phyloP scores from a whole-genome alignment of 2,113 vertebrate genomes.

The Protobothrops flavoviridis region DNA sequence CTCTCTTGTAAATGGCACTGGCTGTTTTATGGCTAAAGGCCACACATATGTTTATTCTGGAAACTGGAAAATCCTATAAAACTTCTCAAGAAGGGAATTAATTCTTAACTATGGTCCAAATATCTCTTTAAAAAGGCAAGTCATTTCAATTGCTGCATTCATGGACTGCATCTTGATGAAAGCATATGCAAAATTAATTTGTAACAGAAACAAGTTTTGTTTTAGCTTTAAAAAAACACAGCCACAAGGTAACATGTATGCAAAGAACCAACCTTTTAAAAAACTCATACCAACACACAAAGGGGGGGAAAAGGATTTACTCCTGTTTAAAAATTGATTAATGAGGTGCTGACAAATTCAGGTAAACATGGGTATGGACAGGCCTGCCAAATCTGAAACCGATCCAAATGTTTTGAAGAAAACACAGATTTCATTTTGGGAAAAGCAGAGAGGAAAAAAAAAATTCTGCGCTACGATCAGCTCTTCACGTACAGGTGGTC shows the following conservation, averaged over 20 bases:
- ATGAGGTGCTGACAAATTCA: conserved; percentile 71
- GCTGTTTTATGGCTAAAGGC: conserved; percentile 23
- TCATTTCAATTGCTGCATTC: conserved; percentile 54
- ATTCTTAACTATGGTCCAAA: neutral
- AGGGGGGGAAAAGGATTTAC: conserved; percentile 37
- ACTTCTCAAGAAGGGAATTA: neutral
- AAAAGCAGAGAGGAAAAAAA: conserved; percentile 65
- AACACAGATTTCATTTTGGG: conserved; percentile 69
- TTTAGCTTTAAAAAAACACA: conserved; percentile 42
- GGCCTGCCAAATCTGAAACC: conserved; percentile 68
- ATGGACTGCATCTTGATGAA: conserved; percentile 56
- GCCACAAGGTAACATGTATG: conserved; percentile 39
- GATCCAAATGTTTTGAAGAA: conserved; percentile 73
- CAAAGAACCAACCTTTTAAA: conserved; percentile 57
- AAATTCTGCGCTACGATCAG: conserved; percentile 57
- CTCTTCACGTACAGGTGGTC: conserved; percentile 16
- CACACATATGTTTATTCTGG: neutral
- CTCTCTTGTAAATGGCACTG: conserved; percentile 40
- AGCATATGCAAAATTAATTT: conserved; percentile 61
- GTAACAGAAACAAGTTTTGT: conserved; percentile 61
- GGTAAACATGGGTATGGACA: conserved; percentile 64
- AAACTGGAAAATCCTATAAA: neutral
- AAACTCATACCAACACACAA: conserved; percentile 41
- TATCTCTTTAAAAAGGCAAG: neutral
- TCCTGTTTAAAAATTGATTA: conserved; percentile 67